Evolutionary conservation across 2,113 vertebrate species (phyloP), one percentile per base, ranked within the genome.

Genomic region (Actenoides hombroni): DNA sequence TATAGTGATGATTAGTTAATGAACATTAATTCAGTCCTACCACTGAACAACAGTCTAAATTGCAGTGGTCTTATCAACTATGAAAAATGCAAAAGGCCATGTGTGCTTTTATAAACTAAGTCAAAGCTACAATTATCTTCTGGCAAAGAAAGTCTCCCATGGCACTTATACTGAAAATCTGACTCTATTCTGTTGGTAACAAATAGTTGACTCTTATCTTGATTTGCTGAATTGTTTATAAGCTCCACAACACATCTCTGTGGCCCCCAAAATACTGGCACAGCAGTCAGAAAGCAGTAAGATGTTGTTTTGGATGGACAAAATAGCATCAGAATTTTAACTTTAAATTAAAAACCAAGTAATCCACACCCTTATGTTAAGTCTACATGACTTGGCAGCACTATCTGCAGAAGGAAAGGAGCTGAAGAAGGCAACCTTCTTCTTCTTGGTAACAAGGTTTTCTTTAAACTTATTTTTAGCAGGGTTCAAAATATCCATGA

Each of bases 61-160:
- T 90, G 59, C 74, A 84, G 16, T 59, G 35, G 48, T 24, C 60
- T 78, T 94, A 88, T 83, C 49, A 73, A 44, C 18, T 59, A 61
- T 0, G 1, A 75, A 59, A 78, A 88, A 83, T 71, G 65, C 56
- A 86, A 83, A 86, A 74, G 19, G 46, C 35, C 76, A 53, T 5
- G 13, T 86, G 46, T 13, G n/a, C 68, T 90, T 69, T 18, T 19
- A 88, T 57, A 81, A 79, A 70, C 26, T 76, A 60, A 96, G 53
- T 77, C 61, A 92, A 83, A 63, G 77, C 68, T 96, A 76, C 19
- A 86, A 67, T 80, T 87, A 63, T 63, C 54, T 33, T 64, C 94
- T 97, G 91, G 95, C 57, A 92, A 42, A 81, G 70, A 77, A 71
- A 92, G 29, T 60, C 71, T 95, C 92, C 83, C 70, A 64, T 90